Evolutionary conservation across 2,113 vertebrate species (phyloP), one percentile per base, ranked within the genome.

Genomic region (Onychostoma macrolepis): DNA sequence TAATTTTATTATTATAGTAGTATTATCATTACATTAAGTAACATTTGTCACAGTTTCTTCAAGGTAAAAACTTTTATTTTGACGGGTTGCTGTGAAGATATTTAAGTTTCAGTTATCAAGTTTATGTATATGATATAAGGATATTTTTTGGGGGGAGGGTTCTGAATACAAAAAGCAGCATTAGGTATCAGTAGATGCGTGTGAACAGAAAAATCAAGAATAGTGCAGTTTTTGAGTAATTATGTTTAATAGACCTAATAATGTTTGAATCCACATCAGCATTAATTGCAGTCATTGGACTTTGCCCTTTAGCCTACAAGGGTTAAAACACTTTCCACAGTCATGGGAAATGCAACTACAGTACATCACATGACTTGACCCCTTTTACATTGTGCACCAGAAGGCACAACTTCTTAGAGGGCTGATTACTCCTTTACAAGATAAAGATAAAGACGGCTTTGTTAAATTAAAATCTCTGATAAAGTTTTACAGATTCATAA

Each of bases 341-440:
- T 48, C n/a, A 78, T 53, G 28, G 75, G 28, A 53, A 78, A 78
- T 48, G n/a, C 26, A 17, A 77, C 41, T 77, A 78, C 26, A 50
- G 45, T 3, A 78, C 43, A 48, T 53, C 7, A 30, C 7, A 53
- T 53, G 24, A 75, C 9, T 43, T 43, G 15, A 78, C 26, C 45
- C 15, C 26, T 28, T 77, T 77, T 26, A 50, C 41, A 76, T 26
- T 45, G 41, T 26, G 74, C 41, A 76, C n/a, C 41, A 76, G 74
- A 45, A 76, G 12, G 41, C 72, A 76, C n/a, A 26, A 30, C 15
- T 19, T 78, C n/a, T 78, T 21, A 72, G 45, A 78, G 28, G 15
- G 15, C 13, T 45, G 72, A 75, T 75, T 78, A 78, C 45, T 30
- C 28, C 41, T 38, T 21, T 38, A 33, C 45, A 76, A 33, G 6